phyloP scores from a whole-genome alignment of 2,888 invertebrate species.

The Antheraea assamensis region DNA sequence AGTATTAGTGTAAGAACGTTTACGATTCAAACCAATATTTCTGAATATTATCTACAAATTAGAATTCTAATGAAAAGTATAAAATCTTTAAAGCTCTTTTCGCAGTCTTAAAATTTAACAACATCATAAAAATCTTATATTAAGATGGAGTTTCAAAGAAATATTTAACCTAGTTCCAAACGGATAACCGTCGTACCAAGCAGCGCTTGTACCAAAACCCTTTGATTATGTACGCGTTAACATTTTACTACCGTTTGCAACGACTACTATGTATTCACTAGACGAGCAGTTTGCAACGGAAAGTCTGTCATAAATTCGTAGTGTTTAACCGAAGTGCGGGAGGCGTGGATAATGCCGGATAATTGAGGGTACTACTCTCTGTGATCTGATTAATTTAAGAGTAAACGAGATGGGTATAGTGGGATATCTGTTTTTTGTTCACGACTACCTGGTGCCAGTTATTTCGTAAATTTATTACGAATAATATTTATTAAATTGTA shows the following conservation, averaged over 20 bases:
- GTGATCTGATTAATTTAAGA: not conserved
- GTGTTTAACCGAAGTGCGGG: not conserved
- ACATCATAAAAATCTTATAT: not conserved
- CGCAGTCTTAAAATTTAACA: not conserved
- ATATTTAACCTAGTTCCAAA: conserved; percentile 6
- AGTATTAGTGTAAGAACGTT: no score
- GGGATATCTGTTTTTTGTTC: not conserved
- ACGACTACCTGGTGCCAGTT: no score
- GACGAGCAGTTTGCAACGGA: not conserved
- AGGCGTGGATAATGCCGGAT: not conserved
- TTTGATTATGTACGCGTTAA: conserved; percentile 41
- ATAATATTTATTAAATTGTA: no score
- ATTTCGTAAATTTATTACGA: no score
- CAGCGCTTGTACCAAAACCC: conserved; percentile 35
- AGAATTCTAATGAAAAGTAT: no score
- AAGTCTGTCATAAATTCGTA: not conserved
- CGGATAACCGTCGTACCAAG: conserved; percentile 37
- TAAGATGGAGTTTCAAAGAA: not conserved
- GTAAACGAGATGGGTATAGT: not conserved
- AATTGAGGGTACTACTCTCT: not conserved
- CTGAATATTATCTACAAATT: no score
- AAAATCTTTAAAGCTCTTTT: not conserved
- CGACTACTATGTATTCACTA: conserved; percentile 30
- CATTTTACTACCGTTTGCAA: conserved; percentile 47
- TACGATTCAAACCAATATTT: no score